A percentile compares a stretch with the other conserved stretches of the same genome.
Conservation (phyloP, 2,113 vertebrate genomes). For the Mugil cephalus region DNA sequence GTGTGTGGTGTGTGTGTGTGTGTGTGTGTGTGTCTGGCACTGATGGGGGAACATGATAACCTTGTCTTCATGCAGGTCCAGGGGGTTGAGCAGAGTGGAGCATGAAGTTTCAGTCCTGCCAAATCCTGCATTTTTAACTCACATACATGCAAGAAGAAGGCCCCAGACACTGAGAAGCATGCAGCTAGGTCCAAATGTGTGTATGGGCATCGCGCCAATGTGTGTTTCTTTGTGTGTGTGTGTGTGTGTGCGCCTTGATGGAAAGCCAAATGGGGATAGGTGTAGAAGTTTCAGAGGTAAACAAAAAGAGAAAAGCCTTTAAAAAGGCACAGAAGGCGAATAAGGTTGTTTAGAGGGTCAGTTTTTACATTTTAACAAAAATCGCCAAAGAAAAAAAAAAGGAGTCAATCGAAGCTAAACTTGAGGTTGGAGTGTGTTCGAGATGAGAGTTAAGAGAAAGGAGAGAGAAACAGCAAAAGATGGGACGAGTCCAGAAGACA, state of each 20-base stretch:
- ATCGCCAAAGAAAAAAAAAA: background rate
- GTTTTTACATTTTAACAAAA: constrained; percentile 41
- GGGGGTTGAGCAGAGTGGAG: constrained; percentile 54
- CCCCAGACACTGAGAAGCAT: constrained; percentile 60
- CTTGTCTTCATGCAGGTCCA: constrained; percentile 63
- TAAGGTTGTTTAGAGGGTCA: constrained; percentile 12
- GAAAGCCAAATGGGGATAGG: constrained; percentile 59
- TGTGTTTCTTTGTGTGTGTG: constrained; percentile 33
- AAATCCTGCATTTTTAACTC: constrained; percentile 72
- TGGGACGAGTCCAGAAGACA: background rate
- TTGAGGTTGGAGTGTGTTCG: background rate
- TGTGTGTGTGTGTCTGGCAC: constrained; percentile 84
- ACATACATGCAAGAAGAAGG: constrained; percentile 15
- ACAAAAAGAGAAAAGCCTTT: constrained; percentile 39
- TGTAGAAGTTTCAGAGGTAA: constrained; percentile 64
- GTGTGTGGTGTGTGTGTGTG: constrained; percentile 17
- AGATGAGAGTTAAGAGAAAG: background rate
- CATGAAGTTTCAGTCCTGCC: constrained; percentile 64
- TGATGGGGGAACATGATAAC: constrained; percentile 76
- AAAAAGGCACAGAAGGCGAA: constrained; percentile 12
- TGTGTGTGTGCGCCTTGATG: constrained; percentile 38
- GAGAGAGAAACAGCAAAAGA: constrained; percentile 10
- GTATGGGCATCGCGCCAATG: constrained; percentile 59
- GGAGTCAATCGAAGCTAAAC: constrained; percentile 47
- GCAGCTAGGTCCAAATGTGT: constrained; percentile 67